phyloP scores from a whole-genome alignment of 2,888 invertebrate species.

The Spodoptera littoralis region DNA sequence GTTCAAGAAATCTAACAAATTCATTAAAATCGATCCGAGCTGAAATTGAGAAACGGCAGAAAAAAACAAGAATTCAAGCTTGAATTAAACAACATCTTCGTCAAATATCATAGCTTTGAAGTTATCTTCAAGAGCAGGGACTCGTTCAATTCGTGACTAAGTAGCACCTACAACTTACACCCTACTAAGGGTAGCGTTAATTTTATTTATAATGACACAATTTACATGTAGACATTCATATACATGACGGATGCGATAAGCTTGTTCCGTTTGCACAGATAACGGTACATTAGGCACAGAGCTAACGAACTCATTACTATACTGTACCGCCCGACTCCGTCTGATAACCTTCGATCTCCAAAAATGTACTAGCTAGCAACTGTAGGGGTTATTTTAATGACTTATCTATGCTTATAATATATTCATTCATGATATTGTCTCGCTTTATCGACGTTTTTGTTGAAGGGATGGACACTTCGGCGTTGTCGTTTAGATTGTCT shows the following conservation, averaged over 20 bases:
- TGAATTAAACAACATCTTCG: too few relatives aligned
- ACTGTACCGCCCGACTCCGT: constrained; percentile 38
- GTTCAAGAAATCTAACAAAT: too few relatives aligned
- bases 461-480: neutral
- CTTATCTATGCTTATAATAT: constrained; percentile 12
- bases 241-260: constrained; percentile 80
- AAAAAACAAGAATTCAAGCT: too few relatives aligned
- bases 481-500: too few relatives aligned
- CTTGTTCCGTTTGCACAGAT: constrained; percentile 80
- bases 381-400: constrained; percentile 18
- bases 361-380: constrained; percentile 61
- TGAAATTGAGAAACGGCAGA: too few relatives aligned
- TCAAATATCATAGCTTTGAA: too few relatives aligned
- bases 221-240: constrained; percentile 53
- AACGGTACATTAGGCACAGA: constrained; percentile 78
- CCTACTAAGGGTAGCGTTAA: constrained; percentile 41
- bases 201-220: constrained; percentile 57
- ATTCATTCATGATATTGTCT: constrained; percentile 33
- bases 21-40: too few relatives aligned
- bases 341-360: constrained; percentile 76
- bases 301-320: constrained; percentile 78
- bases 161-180: constrained; percentile 13
- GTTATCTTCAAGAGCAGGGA: too few relatives aligned
- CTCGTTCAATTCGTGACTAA: too few relatives aligned
- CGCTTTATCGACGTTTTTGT: neutral